A percentile compares a stretch with the other conserved stretches of the same genome.
These are phyloP conservation scores for Drosophila buzzatii DNA, from an alignment of 2,888 invertebrate genomes.

Conservation along the genomic window DNA sequence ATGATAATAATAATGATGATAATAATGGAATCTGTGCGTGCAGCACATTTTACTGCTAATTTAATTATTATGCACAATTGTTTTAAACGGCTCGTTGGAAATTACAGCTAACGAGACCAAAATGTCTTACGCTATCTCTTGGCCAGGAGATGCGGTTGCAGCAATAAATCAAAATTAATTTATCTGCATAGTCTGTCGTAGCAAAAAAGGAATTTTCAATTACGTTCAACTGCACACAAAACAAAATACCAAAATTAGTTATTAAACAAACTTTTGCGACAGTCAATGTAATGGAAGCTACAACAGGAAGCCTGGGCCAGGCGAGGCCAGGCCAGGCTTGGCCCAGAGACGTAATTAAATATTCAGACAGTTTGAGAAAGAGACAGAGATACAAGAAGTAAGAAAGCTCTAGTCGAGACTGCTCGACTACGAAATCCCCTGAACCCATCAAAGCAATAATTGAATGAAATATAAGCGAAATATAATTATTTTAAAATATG, in stretches of 20 bases:
- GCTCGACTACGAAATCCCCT: no score
- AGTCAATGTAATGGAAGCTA: constrained; percentile 46
- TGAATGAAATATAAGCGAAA: no score
- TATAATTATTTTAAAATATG: no score
- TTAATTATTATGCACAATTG: constrained; percentile 60
- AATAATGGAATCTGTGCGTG: constrained; percentile 28
- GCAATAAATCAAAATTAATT: constrained; percentile 70
- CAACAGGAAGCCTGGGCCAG: not conserved
- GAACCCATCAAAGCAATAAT: no score
- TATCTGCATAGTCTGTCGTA: constrained; percentile 11
- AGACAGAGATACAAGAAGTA: no score
- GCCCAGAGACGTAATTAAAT: constrained; percentile 41
- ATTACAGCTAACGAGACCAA: constrained; percentile 15
- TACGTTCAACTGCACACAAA: constrained; percentile 43
- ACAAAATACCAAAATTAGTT: constrained; percentile 70
- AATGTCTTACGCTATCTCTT: constrained; percentile 22
- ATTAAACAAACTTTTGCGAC: constrained; percentile 59
- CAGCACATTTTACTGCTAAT: constrained; percentile 36
- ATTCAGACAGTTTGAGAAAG: constrained; percentile 37
- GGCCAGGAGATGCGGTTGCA: constrained; percentile 25
- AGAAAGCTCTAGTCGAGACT: no score
- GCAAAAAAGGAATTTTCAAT: constrained; percentile 73
- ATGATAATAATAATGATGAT: not conserved
- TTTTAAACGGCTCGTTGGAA: constrained; percentile 29
- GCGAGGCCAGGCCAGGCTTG: constrained; percentile 3